Conservation (phyloP, 2,888 invertebrate species). For the Nemotelus nigrinus region DNA sequence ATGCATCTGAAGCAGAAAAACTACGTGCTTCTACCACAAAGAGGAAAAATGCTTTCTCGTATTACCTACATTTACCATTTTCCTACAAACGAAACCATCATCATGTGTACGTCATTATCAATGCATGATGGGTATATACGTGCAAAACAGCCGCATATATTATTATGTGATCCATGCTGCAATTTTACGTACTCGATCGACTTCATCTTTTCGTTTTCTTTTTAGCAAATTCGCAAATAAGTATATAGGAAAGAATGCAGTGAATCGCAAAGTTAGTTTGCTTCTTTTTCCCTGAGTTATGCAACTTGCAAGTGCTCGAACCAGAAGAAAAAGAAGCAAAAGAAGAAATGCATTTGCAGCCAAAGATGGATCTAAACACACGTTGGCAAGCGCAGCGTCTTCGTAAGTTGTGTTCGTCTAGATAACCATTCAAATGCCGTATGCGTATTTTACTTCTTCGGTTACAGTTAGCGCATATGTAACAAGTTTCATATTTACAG, state of each 20-base stretch:
- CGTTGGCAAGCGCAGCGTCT: not conserved
- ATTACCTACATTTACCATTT: too few species aligned
- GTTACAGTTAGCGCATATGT: conserved; percentile 28
- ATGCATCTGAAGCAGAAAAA: too few species aligned
- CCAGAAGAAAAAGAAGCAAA: not conserved
- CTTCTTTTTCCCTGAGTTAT: conserved; percentile 11
- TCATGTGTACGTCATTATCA: not conserved
- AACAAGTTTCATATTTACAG: conserved; percentile 5
- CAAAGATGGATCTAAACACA: not conserved
- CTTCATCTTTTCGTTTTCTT: not conserved
- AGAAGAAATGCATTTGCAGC: conserved; percentile 24
- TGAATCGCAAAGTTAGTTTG: conserved; percentile 12
- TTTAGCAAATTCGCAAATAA: not conserved
- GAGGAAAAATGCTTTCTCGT: too few species aligned
- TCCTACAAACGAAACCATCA: too few species aligned
- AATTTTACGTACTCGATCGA: not conserved
- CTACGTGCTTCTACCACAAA: too few species aligned
- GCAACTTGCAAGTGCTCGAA: not conserved
- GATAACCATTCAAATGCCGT: conserved; percentile 19
- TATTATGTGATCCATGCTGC: conserved; percentile 29
- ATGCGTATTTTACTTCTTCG: conserved; percentile 27
- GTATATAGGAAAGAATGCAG: not conserved
- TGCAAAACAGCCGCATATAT: not conserved
- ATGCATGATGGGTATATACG: conserved; percentile 6
- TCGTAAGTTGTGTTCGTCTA: not conserved